Evolutionary conservation across 2,113 vertebrate genomes (phyloP).

Genomic region (Hypanus sabinus): DNA sequence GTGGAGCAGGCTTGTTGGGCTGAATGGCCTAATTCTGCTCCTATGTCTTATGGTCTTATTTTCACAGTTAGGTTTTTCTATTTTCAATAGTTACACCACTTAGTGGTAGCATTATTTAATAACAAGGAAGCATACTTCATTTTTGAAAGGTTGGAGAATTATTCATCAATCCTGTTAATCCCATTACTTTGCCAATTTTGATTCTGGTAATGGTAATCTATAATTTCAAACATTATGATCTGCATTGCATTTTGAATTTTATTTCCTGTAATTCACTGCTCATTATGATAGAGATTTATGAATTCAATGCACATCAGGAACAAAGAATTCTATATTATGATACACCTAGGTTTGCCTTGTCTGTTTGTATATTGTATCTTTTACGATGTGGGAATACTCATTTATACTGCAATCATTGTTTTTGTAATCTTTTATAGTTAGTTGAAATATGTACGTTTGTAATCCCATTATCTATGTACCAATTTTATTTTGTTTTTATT

Average conservation of each 20-base stretch:
- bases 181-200: background rate
- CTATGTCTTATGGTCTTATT: background rate
- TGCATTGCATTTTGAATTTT: background rate
- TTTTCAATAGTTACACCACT: background rate
- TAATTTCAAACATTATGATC: background rate
- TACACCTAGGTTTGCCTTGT: too few relatives aligned
- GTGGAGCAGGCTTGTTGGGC: too few relatives aligned
- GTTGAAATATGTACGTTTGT: too few relatives aligned
- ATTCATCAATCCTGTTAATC: background rate
- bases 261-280: background rate
- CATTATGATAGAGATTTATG: background rate
- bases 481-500: too few relatives aligned
- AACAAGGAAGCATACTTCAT: background rate
- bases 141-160: background rate
- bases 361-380: too few relatives aligned
- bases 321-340: too few relatives aligned
- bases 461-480: too few relatives aligned
- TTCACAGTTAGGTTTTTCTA: background rate
- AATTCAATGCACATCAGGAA: background rate
- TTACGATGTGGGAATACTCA: too few relatives aligned
- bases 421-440: too few relatives aligned
- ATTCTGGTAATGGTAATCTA: background rate
- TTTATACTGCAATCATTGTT: too few relatives aligned
- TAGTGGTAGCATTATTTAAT: background rate
- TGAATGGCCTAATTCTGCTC: too few relatives aligned